Conservation (phyloP, 2,797 vertebrate genomes). For the Pangasius djambal region DNA sequence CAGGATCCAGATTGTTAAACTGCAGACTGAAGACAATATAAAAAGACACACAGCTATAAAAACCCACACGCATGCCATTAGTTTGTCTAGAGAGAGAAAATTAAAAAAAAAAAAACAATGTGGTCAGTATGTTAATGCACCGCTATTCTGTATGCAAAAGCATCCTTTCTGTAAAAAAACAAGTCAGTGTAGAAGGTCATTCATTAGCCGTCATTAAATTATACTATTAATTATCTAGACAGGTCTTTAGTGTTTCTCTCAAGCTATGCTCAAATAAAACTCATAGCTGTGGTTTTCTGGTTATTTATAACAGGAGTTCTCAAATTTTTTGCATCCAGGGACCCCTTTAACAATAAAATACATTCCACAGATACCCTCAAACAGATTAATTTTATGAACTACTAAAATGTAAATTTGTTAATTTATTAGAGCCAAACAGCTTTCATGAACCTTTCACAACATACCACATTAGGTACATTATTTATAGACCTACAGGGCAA, state of each 20-base stretch:
- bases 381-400: not conserved
- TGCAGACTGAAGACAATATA: conserved; percentile 81
- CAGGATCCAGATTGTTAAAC: conserved; percentile 89
- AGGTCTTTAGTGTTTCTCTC: not conserved
- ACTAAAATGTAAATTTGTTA: not conserved
- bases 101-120: not conserved
- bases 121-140: not conserved
- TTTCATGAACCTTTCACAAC: not conserved
- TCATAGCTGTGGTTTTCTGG: not conserved
- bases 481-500: not conserved
- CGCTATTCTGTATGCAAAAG: not conserved
- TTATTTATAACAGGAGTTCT: not conserved
- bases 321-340: not conserved
- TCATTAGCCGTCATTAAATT: conserved; percentile 4
- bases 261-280: not conserved
- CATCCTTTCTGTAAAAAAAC: not conserved
- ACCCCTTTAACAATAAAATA: not conserved
- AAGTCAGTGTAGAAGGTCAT: not conserved
- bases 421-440: not conserved
- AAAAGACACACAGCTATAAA: conserved; percentile 53
- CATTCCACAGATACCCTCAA: not conserved
- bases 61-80: conserved; percentile 56
- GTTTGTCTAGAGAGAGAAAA: conserved; percentile 38
- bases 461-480: not conserved
- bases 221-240: not conserved